Conservation (phyloP, 2,888 invertebrate genomes). For the Seira sanloemensis region DNA sequence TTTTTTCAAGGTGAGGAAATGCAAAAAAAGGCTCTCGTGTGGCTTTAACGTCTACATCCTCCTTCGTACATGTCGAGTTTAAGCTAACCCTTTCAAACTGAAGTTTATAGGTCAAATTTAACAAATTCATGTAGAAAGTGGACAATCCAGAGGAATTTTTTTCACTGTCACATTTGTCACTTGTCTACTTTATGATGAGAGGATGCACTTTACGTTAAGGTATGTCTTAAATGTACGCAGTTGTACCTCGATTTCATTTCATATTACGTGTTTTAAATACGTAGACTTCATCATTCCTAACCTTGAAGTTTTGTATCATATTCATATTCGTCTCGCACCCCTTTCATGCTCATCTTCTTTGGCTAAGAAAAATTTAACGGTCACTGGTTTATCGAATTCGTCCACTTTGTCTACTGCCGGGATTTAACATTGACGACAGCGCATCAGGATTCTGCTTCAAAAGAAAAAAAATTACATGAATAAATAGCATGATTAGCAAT, state of each 20-base stretch:
- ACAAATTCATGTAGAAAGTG: conserved; percentile 53
- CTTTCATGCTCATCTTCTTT: background rate
- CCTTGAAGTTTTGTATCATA: background rate
- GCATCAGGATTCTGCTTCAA: background rate
- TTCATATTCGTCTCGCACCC: background rate
- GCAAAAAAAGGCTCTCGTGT: background rate
- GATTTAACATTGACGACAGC: background rate
- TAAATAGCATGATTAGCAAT: background rate
- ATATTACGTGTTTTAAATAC: conserved; percentile 1
- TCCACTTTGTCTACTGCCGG: background rate
- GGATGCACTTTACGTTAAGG: background rate
- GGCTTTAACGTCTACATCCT: conserved; percentile 46
- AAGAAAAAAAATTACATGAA: background rate
- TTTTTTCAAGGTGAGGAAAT: background rate
- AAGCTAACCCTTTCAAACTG: conserved; percentile 17
- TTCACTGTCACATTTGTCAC: conserved; percentile 39
- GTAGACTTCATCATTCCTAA: background rate
- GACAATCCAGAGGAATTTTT: conserved; percentile 54
- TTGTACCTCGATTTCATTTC: conserved; percentile 10
- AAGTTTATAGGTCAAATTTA: conserved; percentile 47
- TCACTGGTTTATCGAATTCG: conserved; percentile 27
- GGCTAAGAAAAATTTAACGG: conserved; percentile 33
- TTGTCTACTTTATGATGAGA: conserved; percentile 1
- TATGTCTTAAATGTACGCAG: background rate
- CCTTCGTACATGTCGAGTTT: conserved; percentile 3